Evolutionary conservation across 2,888 invertebrate genomes (phyloP).

Genomic region (Chloroclystis v-ata): DNA sequence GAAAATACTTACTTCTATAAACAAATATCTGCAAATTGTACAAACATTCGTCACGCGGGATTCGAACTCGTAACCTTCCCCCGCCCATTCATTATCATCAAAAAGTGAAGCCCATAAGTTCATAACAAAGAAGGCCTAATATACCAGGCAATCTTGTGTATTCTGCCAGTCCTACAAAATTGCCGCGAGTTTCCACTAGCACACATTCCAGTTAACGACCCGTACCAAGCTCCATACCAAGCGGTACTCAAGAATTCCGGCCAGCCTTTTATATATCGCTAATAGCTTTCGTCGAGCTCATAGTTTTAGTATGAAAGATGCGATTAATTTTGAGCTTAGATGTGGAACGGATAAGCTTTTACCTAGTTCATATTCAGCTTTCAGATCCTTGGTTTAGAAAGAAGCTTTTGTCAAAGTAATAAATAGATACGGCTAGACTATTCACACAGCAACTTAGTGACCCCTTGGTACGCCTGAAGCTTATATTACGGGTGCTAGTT

Average conservation of each 20-base stretch:
- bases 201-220: constrained; percentile 28
- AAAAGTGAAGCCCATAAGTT: too few relatives aligned
- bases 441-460: too few relatives aligned
- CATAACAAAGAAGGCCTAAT: neutral
- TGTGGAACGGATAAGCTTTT: constrained; percentile 29
- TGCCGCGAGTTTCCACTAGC: constrained; percentile 16
- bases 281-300: constrained; percentile 40
- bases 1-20: too few relatives aligned
- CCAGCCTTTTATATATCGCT: constrained; percentile 47
- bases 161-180: constrained; percentile 19
- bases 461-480: too few relatives aligned
- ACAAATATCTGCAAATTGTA: too few relatives aligned
- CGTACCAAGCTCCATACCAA: constrained; percentile 23
- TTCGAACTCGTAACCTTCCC: too few relatives aligned
- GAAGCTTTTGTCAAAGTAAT: neutral
- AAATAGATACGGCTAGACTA: neutral
- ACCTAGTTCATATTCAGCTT: constrained; percentile 23
- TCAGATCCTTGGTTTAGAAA: constrained; percentile 11
- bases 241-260: constrained; percentile 42
- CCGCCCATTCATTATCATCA: too few relatives aligned
- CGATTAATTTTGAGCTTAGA: constrained; percentile 33
- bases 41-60: too few relatives aligned
- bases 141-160: constrained; percentile 6
- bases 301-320: constrained; percentile 34
- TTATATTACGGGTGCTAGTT: too few relatives aligned